Percentiles rank a stretch among this genome's conserved stretches.
Conservation (phyloP, 2,113 vertebrate genomes). For the Sinocyclocheilus anophthalmus region DNA sequence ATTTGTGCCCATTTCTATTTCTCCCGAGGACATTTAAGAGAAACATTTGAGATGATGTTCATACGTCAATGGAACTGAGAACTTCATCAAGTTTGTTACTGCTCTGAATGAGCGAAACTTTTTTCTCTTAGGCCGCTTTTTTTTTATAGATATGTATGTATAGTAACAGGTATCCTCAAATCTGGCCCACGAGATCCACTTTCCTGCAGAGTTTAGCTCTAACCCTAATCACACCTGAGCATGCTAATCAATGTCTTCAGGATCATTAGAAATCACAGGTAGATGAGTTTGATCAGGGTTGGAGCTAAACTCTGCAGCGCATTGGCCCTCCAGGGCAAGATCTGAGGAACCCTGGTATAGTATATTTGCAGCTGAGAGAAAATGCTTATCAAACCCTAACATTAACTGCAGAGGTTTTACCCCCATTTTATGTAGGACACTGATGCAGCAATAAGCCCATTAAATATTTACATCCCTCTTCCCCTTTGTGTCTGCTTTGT, state of each 20-base stretch:
- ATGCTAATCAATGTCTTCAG: too few species aligned
- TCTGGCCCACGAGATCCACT: too few species aligned
- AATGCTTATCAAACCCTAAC: conserved; percentile 24
- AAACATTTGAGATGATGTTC: neutral
- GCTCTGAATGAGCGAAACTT: neutral
- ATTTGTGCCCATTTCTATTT: neutral
- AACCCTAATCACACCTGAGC: too few species aligned
- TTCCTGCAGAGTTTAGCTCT: too few species aligned
- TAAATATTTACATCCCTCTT: conserved; percentile 47
- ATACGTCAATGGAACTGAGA: neutral
- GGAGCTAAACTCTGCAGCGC: too few species aligned
- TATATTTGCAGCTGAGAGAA: conserved; percentile 30
- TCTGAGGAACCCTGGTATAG: too few species aligned
- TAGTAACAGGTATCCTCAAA: too few species aligned
- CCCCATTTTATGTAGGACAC: conserved; percentile 40
- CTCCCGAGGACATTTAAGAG: neutral
- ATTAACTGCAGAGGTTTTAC: neutral
- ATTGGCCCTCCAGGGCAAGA: too few species aligned
- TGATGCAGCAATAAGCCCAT: conserved; percentile 38
- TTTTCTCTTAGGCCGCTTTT: neutral
- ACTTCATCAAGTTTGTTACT: neutral
- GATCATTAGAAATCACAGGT: too few species aligned
- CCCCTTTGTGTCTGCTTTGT: conserved; percentile 28
- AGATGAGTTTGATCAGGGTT: too few species aligned
- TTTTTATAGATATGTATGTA: neutral